These are phyloP conservation scores for Clepsis dumicolana DNA, from an alignment of 2,888 invertebrate genomes.

Conservation along the genomic window DNA sequence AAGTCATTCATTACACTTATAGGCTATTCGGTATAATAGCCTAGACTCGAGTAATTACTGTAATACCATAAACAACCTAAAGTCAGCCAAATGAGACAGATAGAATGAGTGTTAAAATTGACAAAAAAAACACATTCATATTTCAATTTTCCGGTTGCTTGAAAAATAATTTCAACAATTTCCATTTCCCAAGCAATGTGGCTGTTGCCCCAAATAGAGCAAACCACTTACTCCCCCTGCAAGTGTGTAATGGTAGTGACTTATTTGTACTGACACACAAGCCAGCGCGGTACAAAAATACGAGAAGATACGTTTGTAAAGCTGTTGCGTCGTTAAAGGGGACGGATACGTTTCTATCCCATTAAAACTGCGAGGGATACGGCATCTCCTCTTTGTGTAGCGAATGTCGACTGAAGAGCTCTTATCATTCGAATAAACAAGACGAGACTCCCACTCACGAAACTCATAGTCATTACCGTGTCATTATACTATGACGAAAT, in stretches of 20 bases:
- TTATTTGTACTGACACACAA: constrained; percentile 28
- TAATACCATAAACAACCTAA: not conserved
- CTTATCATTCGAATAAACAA: constrained; percentile 38
- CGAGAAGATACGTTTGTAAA: constrained; percentile 35
- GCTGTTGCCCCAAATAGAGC: constrained; percentile 34
- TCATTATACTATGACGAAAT: constrained; percentile 38
- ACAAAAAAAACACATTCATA: not conserved
- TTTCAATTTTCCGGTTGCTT: not conserved
- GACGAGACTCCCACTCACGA: constrained; percentile 24
- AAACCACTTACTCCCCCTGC: constrained; percentile 32
- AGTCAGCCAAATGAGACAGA: not conserved
- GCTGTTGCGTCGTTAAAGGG: constrained; percentile 41
- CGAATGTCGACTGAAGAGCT: constrained; percentile 34
- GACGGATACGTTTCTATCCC: constrained; percentile 42
- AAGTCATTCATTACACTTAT: too few relatives aligned
- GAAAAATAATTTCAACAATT: not conserved
- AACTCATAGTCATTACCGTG: constrained; percentile 36
- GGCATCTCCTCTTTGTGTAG: constrained; percentile 28
- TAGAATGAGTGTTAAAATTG: not conserved
- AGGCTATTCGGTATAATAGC: too few relatives aligned
- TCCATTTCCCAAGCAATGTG: constrained; percentile 7
- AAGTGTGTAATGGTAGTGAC: constrained; percentile 27
- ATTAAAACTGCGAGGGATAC: constrained; percentile 39
- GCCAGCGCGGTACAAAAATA: constrained; percentile 27
- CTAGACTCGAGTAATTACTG: too few relatives aligned